Base-by-base conservation (phyloP, 30 jellyfish, hydroid and myxozoan species). In the Cassiopea andromeda region DNA sequence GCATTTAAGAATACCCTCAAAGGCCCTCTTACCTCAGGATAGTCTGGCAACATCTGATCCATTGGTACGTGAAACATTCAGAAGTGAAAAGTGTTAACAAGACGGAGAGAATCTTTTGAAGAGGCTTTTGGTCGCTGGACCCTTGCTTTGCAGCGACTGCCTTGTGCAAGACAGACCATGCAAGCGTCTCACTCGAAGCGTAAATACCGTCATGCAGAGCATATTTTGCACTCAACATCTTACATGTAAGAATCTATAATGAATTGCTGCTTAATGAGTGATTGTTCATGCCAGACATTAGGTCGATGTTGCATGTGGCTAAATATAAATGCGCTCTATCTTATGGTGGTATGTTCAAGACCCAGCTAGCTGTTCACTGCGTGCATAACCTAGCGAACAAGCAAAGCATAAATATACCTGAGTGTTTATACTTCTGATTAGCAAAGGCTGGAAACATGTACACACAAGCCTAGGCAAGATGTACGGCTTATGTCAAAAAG, bases 11-110 rank as follows among this genome's bases (percentile, higher is more conserved):
- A 70, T 4, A 70, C 2, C 0, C 0, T 38, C 16, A 2, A 27
- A 70, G 47, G 68, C 5, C 8, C 1, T 17, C 93, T 75, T 69
- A 94, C 98, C 97, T 94, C 98, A 0, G 98, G 94, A 54, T 94
- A 94, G 77, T 91, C 98, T 46, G 98, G 98, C 1, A 94, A 83
- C 91, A 94, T 80, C 73, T 94, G 98, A 66, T 94, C 98, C 98
- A 94, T 94, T 92, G 89, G 80, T 1, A 67, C 81, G 81, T 54
- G 73, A 67, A 54, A 79, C 73, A 60, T 67, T 49, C 72, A 13
- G 74, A 70, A 12, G 38, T 10, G 50, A 64, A 14, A 64, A 17
- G 15, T 14, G 6, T 14, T 66, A 66, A 66, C 64, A 10, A 54
- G 64, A 7, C 15, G 75, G 75, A 66, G 75, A 4, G 75, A 19